Evolutionary conservation across 1,140 invertebrate species (phyloP).

Genomic region (Thaumatotibia leucotreta): DNA sequence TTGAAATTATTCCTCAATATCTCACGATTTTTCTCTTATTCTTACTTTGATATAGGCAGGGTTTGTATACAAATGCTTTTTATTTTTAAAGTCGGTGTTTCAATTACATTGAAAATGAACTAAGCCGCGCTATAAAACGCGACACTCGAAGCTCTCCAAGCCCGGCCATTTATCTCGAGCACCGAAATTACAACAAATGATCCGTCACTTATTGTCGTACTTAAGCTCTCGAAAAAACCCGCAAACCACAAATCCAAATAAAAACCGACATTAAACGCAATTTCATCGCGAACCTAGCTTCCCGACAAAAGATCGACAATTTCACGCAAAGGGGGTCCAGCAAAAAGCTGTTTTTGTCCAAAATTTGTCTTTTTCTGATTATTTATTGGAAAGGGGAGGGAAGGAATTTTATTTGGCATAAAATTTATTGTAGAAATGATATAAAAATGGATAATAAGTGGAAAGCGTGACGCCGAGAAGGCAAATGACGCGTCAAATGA

Average conservation of each 20-base stretch:
- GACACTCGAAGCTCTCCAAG: not conserved
- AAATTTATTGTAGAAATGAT: slow-evolving; percentile 55
- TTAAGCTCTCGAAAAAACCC: slow-evolving; percentile 19
- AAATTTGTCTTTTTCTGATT: slow-evolving; percentile 36
- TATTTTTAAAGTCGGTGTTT: not conserved
- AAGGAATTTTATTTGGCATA: slow-evolving; percentile 62
- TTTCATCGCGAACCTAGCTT: slow-evolving; percentile 35
- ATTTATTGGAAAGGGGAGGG: slow-evolving; percentile 54
- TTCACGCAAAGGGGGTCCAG: slow-evolving; percentile 36
- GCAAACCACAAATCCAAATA: slow-evolving; percentile 28
- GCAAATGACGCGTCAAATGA: slow-evolving; percentile 58
- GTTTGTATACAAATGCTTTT: too few species aligned
- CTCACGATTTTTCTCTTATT: too few species aligned
- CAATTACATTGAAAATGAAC: not conserved
- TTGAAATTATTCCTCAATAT: too few species aligned
- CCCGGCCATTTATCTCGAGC: not conserved
- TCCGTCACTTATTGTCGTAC: slow-evolving; percentile 19
- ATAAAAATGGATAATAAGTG: slow-evolving; percentile 62
- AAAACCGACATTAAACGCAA: slow-evolving; percentile 31
- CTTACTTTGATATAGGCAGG: too few species aligned
- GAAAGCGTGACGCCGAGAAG: slow-evolving; percentile 50
- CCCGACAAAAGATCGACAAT: slow-evolving; percentile 25
- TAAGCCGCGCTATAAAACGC: not conserved
- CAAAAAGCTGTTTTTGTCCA: slow-evolving; percentile 25
- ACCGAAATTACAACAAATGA: not conserved